Conservation (phyloP, 2,797 vertebrate species). For the Falco novaeseelandiae region DNA sequence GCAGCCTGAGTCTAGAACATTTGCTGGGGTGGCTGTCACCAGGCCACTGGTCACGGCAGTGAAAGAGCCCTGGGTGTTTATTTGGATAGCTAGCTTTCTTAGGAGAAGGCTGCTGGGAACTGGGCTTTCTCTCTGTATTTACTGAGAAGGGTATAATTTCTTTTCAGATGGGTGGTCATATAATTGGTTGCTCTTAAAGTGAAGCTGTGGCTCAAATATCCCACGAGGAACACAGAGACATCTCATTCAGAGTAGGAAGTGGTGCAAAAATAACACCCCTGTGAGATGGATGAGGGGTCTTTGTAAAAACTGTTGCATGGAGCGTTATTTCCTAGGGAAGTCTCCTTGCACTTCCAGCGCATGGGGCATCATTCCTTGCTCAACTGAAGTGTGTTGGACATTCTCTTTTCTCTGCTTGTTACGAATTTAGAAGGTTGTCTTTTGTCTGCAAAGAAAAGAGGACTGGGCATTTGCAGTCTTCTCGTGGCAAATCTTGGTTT, state of each 20-base stretch:
- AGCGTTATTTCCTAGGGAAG: background rate
- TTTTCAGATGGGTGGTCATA: background rate
- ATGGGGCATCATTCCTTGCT: background rate
- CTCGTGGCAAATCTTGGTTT: background rate
- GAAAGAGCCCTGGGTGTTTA: background rate
- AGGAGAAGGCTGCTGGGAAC: background rate
- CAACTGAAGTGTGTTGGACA: background rate
- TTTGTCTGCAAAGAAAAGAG: background rate
- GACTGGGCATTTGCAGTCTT: background rate
- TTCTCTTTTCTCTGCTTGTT: background rate
- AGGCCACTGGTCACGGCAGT: background rate
- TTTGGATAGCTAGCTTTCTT: background rate
- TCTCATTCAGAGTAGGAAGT: background rate
- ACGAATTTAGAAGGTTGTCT: background rate
- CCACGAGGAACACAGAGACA: background rate
- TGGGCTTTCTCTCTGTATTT: background rate
- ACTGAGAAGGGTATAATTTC: constrained; percentile 3
- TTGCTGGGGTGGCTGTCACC: background rate
- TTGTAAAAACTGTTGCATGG: background rate
- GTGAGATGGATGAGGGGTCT: background rate
- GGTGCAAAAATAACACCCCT: background rate
- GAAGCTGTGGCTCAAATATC: background rate
- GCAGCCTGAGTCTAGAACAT: background rate
- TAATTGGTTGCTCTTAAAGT: background rate
- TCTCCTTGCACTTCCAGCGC: background rate